Evolutionary conservation across 2,888 invertebrate genomes (phyloP), one percentile per base, ranked within the genome.

Genomic region (Oxycera nigricornis): DNA sequence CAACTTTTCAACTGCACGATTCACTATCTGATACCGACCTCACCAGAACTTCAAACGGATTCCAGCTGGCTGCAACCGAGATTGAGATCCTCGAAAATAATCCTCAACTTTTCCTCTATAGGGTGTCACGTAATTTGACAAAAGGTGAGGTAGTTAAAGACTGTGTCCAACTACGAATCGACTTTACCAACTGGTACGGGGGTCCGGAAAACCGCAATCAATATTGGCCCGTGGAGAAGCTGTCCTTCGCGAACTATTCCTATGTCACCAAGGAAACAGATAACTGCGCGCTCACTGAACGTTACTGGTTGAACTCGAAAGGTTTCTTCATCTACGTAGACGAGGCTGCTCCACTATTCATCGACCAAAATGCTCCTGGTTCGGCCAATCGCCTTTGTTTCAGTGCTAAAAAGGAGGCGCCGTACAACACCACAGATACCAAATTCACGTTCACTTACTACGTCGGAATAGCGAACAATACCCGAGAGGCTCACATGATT

Each of bases 281-380:
- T 78, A 88, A 88, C 80, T 87, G 88, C 77, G 90, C 86, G 0
- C 82, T 90, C 2, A 87, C 89, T 0, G 90, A 91, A 78, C 88
- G 89, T 0, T 90, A 90, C 81, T 90, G 92, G 91, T 83, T 93
- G 1, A 91, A 87, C 79, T 91, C 92, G 0, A 83, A 87, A 11
- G 92, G 93, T 1, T 84, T 88, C 24, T 90, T 89, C 80, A 85
- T 91, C 72, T 88, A 88, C 79, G 89, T 92, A 41, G 88, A 90
- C 77, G 87, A 88, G 52, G 86, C 87, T 22, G 88, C 89, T 0
- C 92, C 92, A 0, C 83, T 93, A 0, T 91, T 91, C 81, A 86
- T 92, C 1, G 89, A 90, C 79, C 89, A 91, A 76, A 91, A 91
- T 78, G 84, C 87, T 1, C 78, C 75, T 0, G 80, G 82, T 1